Conservation (phyloP, 2,113 vertebrate genomes). For the Rallus limicola region DNA sequence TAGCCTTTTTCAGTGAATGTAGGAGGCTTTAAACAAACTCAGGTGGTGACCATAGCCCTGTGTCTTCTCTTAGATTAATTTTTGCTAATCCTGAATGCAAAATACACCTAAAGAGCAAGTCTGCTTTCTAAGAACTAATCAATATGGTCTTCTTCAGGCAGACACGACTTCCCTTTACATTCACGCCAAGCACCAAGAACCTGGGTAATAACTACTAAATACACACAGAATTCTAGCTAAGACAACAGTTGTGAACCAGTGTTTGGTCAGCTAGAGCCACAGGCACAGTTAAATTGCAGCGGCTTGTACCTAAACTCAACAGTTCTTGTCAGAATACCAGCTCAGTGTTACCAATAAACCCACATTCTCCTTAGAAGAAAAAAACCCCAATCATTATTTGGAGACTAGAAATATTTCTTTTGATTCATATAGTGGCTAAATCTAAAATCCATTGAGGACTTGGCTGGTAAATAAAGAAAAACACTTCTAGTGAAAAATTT, state of each 20-base stretch:
- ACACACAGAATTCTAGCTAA: background rate
- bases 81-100: background rate
- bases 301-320: background rate
- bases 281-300: background rate
- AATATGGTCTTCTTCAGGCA: background rate
- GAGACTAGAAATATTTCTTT: background rate
- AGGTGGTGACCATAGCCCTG: background rate
- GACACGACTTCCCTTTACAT: background rate
- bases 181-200: background rate
- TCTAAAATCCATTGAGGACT: background rate
- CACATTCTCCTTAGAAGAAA: background rate
- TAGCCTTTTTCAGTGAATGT: background rate
- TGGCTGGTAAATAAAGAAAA: background rate
- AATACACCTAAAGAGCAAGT: background rate
- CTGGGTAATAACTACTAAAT: background rate
- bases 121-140: constrained; percentile 1
- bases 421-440: background rate
- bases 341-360: background rate
- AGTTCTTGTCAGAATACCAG: background rate
- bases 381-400: background rate
- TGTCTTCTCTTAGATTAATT: background rate
- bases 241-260: background rate
- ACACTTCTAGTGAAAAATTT: background rate
- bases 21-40: background rate
- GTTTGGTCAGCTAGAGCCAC: background rate